Conservation (phyloP, 2,113 vertebrate genomes). For the Xiphias gladius region DNA sequence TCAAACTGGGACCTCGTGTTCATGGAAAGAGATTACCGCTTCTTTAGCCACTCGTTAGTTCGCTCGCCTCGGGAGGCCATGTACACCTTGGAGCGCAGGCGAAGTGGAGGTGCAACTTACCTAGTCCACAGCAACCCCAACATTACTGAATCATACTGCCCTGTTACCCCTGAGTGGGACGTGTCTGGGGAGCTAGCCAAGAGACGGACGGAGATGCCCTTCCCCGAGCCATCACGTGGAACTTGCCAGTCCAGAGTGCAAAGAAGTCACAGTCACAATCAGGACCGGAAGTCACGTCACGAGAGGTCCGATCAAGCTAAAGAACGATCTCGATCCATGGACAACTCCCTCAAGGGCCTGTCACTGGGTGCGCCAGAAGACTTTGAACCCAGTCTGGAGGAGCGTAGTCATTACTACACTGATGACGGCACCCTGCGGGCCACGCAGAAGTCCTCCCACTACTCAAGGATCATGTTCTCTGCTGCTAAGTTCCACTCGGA, state of each 20-base stretch:
- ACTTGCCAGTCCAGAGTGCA: conserved; percentile 96
- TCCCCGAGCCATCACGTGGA: conserved; percentile 96
- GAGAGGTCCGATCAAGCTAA: conserved; percentile 96
- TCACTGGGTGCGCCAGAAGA: conserved; percentile 91
- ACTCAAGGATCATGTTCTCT: conserved; percentile 92
- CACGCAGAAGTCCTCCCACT: conserved; percentile 88
- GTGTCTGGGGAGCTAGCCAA: conserved; percentile 98
- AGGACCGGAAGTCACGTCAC: conserved; percentile 96
- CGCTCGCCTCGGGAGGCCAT: conserved; percentile 94
- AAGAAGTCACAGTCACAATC: conserved; percentile 99
- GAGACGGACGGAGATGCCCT: conserved; percentile 98
- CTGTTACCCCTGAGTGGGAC: conserved; percentile 98
- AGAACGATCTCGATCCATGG: conserved; percentile 98
- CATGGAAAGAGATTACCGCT: conserved; percentile 94
- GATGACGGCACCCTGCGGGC: conserved; percentile 95
- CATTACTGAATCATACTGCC: conserved; percentile 95
- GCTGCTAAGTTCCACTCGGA: conserved; percentile 93
- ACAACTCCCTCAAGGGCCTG: conserved; percentile 96
- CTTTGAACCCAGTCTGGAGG: conserved; percentile 91
- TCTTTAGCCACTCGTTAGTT: conserved; percentile 91
- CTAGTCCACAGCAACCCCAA: conserved; percentile 94
- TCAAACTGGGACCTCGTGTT: conserved; percentile 93
- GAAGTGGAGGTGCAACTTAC: conserved; percentile 93
- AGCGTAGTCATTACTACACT: conserved; percentile 93
- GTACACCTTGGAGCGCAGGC: conserved; percentile 93